phyloP scores from a whole-genome alignment of 2,113 vertebrate genomes.

The Piprites chloris region DNA sequence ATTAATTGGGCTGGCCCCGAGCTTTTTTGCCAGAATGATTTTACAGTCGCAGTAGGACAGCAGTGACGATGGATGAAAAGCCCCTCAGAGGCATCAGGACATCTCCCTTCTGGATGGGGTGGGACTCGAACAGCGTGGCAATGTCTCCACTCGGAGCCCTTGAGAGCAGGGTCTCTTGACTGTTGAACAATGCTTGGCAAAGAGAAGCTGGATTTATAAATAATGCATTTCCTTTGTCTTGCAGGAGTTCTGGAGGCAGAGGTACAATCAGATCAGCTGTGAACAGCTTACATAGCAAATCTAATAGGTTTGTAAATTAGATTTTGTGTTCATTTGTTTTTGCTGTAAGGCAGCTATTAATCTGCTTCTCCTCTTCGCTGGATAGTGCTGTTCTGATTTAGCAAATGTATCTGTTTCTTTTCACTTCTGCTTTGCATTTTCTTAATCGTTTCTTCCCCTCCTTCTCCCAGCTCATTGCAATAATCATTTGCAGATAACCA shows the following conservation, averaged over 20 bases:
- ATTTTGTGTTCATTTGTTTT: constrained; percentile 83
- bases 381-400: constrained; percentile 73
- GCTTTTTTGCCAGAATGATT: not conserved
- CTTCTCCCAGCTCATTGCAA: constrained; percentile 2
- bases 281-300: constrained; percentile 84
- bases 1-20: not conserved
- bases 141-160: not conserved
- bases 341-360: constrained; percentile 83
- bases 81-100: not conserved
- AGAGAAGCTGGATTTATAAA: constrained; percentile 75
- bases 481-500: constrained; percentile 61
- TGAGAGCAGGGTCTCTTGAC: constrained; percentile 27
- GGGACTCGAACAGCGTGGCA: rapidly evolving
- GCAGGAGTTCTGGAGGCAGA: constrained; percentile 86
- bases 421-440: constrained; percentile 72
- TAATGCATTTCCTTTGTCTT: constrained; percentile 83
- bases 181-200: constrained; percentile 66
- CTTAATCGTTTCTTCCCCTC: constrained; percentile 54
- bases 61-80: not conserved
- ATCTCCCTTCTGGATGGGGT: not conserved
- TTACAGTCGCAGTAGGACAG: not conserved
- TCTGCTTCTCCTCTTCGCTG: constrained; percentile 73
- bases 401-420: constrained; percentile 71
- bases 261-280: constrained; percentile 85
- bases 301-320: constrained; percentile 90